These are phyloP conservation scores for Hydrolagus colliei DNA, from an alignment of 2,797 vertebrate genomes.

Conservation along the genomic window DNA sequence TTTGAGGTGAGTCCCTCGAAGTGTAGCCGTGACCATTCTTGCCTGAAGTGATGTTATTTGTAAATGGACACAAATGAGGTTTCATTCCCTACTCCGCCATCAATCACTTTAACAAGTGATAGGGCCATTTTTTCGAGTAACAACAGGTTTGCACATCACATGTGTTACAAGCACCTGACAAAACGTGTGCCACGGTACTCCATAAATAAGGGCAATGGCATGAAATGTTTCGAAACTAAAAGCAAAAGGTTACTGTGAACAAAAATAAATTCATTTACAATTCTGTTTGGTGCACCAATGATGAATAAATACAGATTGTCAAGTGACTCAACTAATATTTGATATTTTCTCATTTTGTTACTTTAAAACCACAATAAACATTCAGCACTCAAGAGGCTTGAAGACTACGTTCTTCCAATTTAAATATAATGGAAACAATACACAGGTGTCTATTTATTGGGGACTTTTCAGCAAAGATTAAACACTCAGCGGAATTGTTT, in stretches of 20 bases:
- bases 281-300: background rate
- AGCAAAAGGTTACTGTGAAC: background rate
- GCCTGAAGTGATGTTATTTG: background rate
- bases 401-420: background rate
- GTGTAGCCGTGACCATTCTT: background rate
- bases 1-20: background rate
- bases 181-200: background rate
- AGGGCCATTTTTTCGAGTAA: background rate
- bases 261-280: background rate
- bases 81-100: background rate
- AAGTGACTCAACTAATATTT: background rate
- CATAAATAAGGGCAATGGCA: background rate
- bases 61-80: background rate
- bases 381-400: background rate
- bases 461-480: background rate
- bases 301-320: background rate
- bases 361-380: background rate
- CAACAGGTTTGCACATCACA: background rate
- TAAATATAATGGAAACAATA: background rate
- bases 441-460: background rate
- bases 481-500: slow-evolving; percentile 41
- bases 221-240: slow-evolving; percentile 2
- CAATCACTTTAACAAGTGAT: slow-evolving; percentile 19
- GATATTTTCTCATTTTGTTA: background rate
- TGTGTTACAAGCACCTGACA: background rate